Evolutionary conservation across 2,113 vertebrate species (phyloP).

Genomic region (Carassius carassius): DNA sequence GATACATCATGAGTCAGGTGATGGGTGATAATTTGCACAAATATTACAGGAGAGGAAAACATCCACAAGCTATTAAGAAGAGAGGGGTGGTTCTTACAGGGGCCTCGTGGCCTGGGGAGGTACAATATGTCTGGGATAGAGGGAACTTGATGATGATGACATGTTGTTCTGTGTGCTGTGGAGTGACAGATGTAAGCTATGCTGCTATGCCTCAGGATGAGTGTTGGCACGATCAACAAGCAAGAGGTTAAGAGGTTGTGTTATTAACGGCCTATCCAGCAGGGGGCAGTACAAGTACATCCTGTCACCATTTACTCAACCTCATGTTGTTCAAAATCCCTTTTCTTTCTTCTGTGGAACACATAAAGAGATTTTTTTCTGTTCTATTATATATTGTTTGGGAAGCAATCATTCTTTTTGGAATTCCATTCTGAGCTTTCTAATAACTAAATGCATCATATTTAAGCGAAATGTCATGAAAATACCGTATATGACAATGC

Average conservation of each 20-base stretch:
- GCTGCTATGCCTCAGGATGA: neutral
- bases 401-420: neutral
- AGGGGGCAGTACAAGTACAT: neutral
- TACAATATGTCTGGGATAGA: slow-evolving; percentile 21
- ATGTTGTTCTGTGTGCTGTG: neutral
- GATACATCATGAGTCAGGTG: slow-evolving; percentile 10
- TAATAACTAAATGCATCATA: neutral
- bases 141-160: neutral
- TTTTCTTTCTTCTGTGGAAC: neutral
- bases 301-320: neutral
- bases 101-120: neutral
- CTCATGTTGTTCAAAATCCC: neutral
- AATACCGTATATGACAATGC: too few species aligned
- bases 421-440: neutral
- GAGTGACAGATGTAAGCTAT: slow-evolving; percentile 22
- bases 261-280: neutral
- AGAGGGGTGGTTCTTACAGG: neutral
- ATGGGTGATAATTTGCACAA: neutral
- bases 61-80: neutral
- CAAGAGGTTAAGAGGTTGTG: neutral
- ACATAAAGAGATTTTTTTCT: neutral
- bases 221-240: neutral
- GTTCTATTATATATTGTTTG: neutral
- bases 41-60: neutral
- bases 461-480: too few species aligned